Base-by-base conservation (phyloP, 2,888 invertebrate species). In the Drosophila robusta region DNA sequence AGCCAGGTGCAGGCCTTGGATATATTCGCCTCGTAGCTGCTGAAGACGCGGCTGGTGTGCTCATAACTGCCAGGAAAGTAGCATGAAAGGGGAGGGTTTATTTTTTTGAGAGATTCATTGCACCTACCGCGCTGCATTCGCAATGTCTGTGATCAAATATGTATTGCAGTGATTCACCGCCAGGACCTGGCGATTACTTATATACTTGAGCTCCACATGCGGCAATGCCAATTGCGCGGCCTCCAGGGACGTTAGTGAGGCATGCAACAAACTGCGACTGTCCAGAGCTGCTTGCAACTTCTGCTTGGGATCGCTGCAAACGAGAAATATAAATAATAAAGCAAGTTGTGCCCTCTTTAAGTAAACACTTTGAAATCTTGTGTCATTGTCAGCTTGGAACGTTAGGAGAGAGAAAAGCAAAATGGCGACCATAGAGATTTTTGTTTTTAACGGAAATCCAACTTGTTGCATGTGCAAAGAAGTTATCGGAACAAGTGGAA, bases 71-170 rank as follows among this genome's bases (percentile, higher is more conserved):
- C 12, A 8, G 6, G 9, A 24, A 22, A 9, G 16, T 5, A 0
- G 5, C 3, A 22, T 8, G 11, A 11, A 9, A n/a, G 12, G 1
- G 3, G 3, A 9, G 29, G 1, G 0, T 29, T 29, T 29, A 8
- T 29, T 2, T 29, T 29, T 9, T 2, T 8, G 9, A 9, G 8
- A 29, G 9, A 29, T 9, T 29, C 6, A n/a, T 12, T 6, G 2
- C n/a, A 32, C 51, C 69, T 68, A 91, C 91, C 91, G 76, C 3
- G 82, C 75, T 26, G 83, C 65, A 75, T 91, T 90, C n/a, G 91
- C 91, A 55, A 92, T 89, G 66, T 92, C 92, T 0, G 92, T 92
- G 29, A 92, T 81, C 54, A 92, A 74, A 60, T 92, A 92, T 2
- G 89, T 89, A 49, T 90, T 91, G 12, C 91, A 90, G 66, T 92